Base-by-base conservation (phyloP, 2,888 invertebrate genomes). In the Brenthis daphne region DNA sequence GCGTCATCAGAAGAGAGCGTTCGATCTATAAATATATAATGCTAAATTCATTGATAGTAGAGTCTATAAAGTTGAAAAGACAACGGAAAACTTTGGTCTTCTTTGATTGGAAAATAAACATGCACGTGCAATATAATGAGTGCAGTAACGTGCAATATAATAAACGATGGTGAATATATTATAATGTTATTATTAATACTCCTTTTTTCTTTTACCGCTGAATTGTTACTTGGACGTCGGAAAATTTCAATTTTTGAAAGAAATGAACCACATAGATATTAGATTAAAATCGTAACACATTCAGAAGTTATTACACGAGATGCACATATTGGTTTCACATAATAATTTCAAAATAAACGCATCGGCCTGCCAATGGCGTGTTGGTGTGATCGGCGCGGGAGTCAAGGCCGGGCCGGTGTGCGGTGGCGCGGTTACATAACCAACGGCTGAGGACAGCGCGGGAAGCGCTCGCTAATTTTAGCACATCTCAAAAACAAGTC, bases 391-490 rank as follows among this genome's bases (percentile, higher is more conserved):
- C 85, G 81, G 90, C 90, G 92, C 92, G 89, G 90, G 92, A 92
- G 92, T 92, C 92, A 92, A 92, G 92, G 92, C 91, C 92, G 77
- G 66, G 83, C 76, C 73, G 77, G 16, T 16, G 16, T 0, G 16
- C 16, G 16, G 84, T 85, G 85, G 86, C 85, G 85, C 84, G 85
- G 82, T 92, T 92, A 92, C 85, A 79, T 91, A 92, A 92, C 83
- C 77, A 76, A 75, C 72, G 77, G 76, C 75, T 74, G 76, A 76
- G 77, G 80, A 77, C 79, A 73, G 86, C 82, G 88, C 87, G 88
- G 85, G 86, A 77, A 77, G 82, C 82, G 74, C 78, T 78, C 81
- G 90, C 89, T 92, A 90, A 90, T 87, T 88, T 92, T 92, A 91
- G 88, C 86, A 79, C 80, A 85, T 85, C 86, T 85, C 85, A 79